Percentiles rank a stretch among this genome's conserved stretches.
These are phyloP conservation scores for Sipha flava DNA, from an alignment of 1,140 invertebrate species.

Conservation along the genomic window DNA sequence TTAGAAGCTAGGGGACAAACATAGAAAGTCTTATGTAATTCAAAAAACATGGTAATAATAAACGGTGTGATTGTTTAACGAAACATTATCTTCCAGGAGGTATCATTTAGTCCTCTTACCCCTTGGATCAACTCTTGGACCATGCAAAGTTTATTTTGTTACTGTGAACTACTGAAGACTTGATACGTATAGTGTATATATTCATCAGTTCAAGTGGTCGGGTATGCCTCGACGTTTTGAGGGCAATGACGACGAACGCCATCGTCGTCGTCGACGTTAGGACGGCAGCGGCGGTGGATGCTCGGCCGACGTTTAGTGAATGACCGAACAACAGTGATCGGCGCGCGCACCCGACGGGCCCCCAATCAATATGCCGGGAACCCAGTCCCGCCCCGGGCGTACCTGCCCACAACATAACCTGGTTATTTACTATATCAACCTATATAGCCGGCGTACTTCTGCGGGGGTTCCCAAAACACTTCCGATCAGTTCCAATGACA, in stretches of 20 bases:
- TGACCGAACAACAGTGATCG: constrained; percentile 22
- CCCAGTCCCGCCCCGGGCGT: constrained; percentile 14
- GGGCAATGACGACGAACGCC: neutral
- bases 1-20: too few species aligned
- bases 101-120: too few species aligned
- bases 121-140: too few species aligned
- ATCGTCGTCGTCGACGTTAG: neutral
- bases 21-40: too few species aligned
- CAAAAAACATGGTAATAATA: too few species aligned
- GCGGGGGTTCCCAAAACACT: neutral
- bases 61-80: neutral
- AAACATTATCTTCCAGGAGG: too few species aligned
- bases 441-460: neutral
- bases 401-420: constrained; percentile 24
- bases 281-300: neutral
- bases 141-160: too few species aligned
- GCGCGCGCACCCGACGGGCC: neutral
- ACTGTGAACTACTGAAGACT: neutral
- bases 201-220: neutral
- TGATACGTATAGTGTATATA: neutral
- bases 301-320: constrained; percentile 27
- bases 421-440: constrained; percentile 25
- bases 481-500: neutral
- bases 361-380: constrained; percentile 30
- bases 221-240: neutral